Evolutionary conservation across 2,888 invertebrate genomes (phyloP).

Genomic region (Atethmia centrago): DNA sequence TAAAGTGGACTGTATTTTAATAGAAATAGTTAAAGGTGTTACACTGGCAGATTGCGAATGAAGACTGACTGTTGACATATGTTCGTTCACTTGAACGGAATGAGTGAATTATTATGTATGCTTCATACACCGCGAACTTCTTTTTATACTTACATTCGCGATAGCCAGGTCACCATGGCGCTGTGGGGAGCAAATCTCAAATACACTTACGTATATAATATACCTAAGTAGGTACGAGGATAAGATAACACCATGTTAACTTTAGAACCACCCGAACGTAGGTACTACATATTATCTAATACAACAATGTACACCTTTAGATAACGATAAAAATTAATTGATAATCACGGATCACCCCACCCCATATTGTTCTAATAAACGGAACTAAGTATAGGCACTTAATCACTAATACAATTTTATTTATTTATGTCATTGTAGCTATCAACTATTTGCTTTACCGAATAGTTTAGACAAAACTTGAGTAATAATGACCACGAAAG

Average conservation of each 20-base stretch:
- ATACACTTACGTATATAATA: neutral
- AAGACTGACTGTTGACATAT: no score
- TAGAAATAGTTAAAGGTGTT: no score
- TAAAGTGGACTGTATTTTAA: no score
- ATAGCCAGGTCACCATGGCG: conserved; percentile 31
- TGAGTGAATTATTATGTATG: no score
- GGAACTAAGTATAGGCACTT: neutral
- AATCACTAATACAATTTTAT: conserved; percentile 15
- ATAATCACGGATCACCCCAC: conserved; percentile 21
- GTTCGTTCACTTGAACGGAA: no score
- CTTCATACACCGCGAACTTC: no score
- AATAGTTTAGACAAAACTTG: no score
- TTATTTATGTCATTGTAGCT: neutral
- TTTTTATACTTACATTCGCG: conserved; percentile 38
- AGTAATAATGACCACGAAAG: neutral
- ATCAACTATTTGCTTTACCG: neutral
- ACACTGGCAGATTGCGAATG: no score
- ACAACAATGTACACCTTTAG: neutral
- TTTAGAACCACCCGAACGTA: conserved; percentile 1
- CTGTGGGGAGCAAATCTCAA: conserved; percentile 14
- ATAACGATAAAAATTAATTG: conserved; percentile 14
- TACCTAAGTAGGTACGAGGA: neutral
- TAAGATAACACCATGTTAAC: conserved; percentile 24
- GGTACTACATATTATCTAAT: conserved; percentile 10
- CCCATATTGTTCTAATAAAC: conserved; percentile 21